Evolutionary conservation across 2,113 vertebrate species (phyloP), one percentile per base, ranked within the genome.

Genomic region (Epinephelus lanceolatus): DNA sequence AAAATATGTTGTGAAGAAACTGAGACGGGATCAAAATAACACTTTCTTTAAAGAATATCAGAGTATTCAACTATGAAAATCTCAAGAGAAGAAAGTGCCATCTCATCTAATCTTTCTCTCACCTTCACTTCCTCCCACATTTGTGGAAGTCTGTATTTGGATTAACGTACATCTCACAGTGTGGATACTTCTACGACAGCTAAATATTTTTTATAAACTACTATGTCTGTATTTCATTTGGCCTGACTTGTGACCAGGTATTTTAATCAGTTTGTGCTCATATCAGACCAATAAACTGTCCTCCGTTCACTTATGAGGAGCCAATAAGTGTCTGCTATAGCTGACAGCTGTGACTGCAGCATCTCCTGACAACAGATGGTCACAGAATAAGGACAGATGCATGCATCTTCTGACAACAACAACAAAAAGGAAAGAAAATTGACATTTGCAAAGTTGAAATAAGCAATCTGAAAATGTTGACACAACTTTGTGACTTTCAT

Each of bases 221-320:
- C 14, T 23, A 17, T 10, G 12, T 2, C 42, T 51, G 3, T 75
- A 10, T 76, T 27, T 12, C 21, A 53, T 53, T 40, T 25, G 14
- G 15, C 30, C 21, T 63, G 59, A 40, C 27, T 4, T 42, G n/a
- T 42, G 49, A 25, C 47, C 21, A 62, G 27, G 14, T 40, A 13
- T 55, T 55, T 63, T 18, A 42, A 53, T 76, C n/a, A 42, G 10
- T 76, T 42, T 15, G 23, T 56, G 49, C n/a, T 42, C 25, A 10
- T 66, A 55, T 47, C 33, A 77, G 40, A 67, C 63, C 23, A 67
- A n/a, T 33, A 33, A 57, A 77, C 25, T n/a, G 40, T 8, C 7
- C 13, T 57, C 23, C 21, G 21, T 53, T 76, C 19, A 23, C 15
- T 55, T 76, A 45, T 56, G 66, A 55, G 25, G 73, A 13, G 27